These are phyloP conservation scores for human DNA, from an alignment of 2,113 vertebrate species.

Conservation along the genomic window DNA sequence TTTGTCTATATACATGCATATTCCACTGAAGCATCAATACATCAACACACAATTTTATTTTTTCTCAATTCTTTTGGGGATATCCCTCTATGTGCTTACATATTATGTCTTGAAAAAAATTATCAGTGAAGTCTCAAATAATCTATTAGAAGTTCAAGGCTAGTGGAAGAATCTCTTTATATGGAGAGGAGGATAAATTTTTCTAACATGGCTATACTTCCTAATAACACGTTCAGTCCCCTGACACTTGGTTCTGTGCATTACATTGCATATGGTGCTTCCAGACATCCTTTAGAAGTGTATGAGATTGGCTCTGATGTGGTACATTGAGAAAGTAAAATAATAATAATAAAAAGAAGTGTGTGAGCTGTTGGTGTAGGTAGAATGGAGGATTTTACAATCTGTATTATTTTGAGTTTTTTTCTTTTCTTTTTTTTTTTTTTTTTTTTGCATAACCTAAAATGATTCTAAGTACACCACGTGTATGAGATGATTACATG, in stretches of 20 bases:
- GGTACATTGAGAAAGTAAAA: no score
- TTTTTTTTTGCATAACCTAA: background rate
- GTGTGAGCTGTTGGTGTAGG: background rate
- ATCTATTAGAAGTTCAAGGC: background rate
- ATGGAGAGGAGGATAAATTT: background rate
- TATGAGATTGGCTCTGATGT: background rate
- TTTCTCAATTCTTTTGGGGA: background rate
- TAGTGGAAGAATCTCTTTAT: background rate
- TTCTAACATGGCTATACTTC: background rate
- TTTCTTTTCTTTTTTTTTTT: background rate
- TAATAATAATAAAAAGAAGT: background rate
- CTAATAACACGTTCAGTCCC: background rate
- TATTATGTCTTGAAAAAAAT: constrained; percentile 15
- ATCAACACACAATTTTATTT: background rate
- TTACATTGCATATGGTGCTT: accelerated
- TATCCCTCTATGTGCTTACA: background rate
- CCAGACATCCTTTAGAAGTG: background rate
- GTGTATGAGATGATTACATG: background rate
- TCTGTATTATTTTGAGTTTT: background rate
- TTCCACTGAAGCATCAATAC: background rate
- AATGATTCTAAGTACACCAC: background rate
- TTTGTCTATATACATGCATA: background rate
- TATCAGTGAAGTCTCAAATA: background rate
- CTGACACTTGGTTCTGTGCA: accelerated
- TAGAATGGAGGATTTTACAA: background rate